Evolutionary conservation across 2,797 vertebrate genomes (phyloP).

Genomic region (Oryzias sinensis): DNA sequence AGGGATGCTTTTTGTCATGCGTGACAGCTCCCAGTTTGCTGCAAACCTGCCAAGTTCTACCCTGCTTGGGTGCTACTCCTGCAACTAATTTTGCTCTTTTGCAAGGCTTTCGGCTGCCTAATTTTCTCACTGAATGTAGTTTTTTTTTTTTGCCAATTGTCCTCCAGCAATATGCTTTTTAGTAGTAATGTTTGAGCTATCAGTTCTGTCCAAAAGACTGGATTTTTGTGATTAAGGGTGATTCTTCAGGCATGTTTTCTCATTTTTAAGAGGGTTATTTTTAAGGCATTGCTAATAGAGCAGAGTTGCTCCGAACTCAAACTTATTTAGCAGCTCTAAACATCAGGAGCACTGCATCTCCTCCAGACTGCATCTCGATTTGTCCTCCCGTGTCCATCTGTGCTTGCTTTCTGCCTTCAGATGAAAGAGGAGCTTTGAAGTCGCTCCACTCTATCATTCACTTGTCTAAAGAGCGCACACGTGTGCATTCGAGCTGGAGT

Average conservation of each 20-base stretch:
- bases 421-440: conserved; percentile 71
- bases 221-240: conserved; percentile 2
- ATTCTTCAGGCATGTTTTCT: conserved; percentile 18
- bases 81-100: background rate
- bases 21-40: conserved; percentile 31
- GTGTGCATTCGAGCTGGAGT: conserved; percentile 15
- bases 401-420: conserved; percentile 27
- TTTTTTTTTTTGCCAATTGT: conserved; percentile 8
- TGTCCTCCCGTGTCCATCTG: background rate
- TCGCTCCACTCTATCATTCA: conserved; percentile 47
- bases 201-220: conserved; percentile 21
- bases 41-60: conserved; percentile 6
- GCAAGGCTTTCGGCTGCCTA: conserved; percentile 6
- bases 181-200: conserved; percentile 31
- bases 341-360: conserved; percentile 6
- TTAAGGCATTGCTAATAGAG: conserved; percentile 4
- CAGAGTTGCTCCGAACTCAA: conserved; percentile 7
- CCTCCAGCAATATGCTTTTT: conserved; percentile 15
- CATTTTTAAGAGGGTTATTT: conserved; percentile 10
- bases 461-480: conserved; percentile 27
- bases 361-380: background rate
- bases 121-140: conserved; percentile 10
- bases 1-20: conserved; percentile 25
- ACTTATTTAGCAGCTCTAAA: conserved; percentile 14
- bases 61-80: conserved; percentile 1